A percentile compares a stretch with the other conserved stretches of the same genome.
These are phyloP conservation scores for Sciurus carolinensis DNA, from an alignment of 2,797 vertebrate genomes.

Conservation along the genomic window DNA sequence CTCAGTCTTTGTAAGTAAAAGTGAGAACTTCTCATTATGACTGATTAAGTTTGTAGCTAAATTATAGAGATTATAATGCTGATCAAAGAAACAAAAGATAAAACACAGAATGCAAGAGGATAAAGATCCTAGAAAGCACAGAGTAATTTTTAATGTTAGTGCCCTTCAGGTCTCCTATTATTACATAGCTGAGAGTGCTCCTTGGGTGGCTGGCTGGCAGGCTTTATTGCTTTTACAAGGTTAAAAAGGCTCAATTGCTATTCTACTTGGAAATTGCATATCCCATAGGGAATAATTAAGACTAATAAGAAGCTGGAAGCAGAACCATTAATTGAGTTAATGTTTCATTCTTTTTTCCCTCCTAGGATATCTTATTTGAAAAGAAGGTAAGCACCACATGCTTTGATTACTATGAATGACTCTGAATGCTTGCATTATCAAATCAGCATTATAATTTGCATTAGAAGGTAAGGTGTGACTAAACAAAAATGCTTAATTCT, in stretches of 20 bases:
- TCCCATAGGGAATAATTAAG: constrained; percentile 73
- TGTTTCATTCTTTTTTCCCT: constrained; percentile 76
- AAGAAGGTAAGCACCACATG: constrained; percentile 83
- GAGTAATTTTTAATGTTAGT: constrained; percentile 46
- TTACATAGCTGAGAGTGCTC: background rate
- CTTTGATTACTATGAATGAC: constrained; percentile 68
- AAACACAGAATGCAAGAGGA: background rate
- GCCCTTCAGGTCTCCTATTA: constrained; percentile 34
- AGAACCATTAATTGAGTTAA: constrained; percentile 73
- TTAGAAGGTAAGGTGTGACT: constrained; percentile 21
- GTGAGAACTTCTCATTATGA: constrained; percentile 39
- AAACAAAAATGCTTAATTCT: constrained; percentile 54
- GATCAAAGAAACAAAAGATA: constrained; percentile 54
- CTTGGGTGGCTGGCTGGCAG: constrained; percentile 6
- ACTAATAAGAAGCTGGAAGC: constrained; percentile 70
- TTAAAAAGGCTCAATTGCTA: constrained; percentile 74
- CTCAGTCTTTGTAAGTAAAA: constrained; percentile 58
- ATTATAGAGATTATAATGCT: constrained; percentile 43
- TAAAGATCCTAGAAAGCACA: constrained; percentile 38
- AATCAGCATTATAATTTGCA: constrained; percentile 59
- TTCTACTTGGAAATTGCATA: constrained; percentile 72
- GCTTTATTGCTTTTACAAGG: constrained; percentile 70
- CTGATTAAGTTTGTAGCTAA: constrained; percentile 26
- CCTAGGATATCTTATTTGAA: constrained; percentile 87
- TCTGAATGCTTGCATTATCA: constrained; percentile 60